Conservation (phyloP, 2,113 vertebrate species). For the Chaetodon auriga region DNA sequence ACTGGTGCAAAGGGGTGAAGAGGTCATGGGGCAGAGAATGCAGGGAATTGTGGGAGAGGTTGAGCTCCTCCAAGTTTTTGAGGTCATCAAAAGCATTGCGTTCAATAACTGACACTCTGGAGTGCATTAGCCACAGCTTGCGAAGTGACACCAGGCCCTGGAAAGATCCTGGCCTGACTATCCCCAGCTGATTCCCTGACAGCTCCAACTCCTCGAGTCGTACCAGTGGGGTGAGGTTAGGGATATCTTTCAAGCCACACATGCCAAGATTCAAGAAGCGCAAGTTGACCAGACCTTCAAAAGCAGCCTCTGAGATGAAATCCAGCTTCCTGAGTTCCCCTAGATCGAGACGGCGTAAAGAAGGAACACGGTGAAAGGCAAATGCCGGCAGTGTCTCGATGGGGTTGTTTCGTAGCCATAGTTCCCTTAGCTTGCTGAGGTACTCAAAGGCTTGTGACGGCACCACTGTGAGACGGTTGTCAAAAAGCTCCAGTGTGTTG, state of each 20-base stretch:
- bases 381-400: slow-evolving; percentile 96
- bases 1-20: slow-evolving; percentile 93
- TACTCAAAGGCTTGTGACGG: slow-evolving; percentile 98
- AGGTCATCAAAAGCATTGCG: slow-evolving; percentile 98
- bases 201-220: slow-evolving; percentile 94
- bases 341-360: slow-evolving; percentile 92
- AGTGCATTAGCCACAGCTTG: slow-evolving; percentile 98
- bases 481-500: slow-evolving; percentile 97
- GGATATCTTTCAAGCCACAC: slow-evolving; percentile 97
- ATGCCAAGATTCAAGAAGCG: slow-evolving; percentile 97
- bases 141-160: slow-evolving; percentile 92
- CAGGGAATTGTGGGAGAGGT: slow-evolving; percentile 95
- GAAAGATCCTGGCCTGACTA: slow-evolving; percentile 93
- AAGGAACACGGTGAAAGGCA: slow-evolving; percentile 97
- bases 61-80: slow-evolving; percentile 95
- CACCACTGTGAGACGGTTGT: slow-evolving; percentile 95
- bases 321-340: slow-evolving; percentile 94
- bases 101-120: slow-evolving; percentile 93
- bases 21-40: slow-evolving; percentile 97
- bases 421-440: slow-evolving; percentile 95
- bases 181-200: slow-evolving; percentile 92
- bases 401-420: slow-evolving; percentile 97
- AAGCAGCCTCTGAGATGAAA: slow-evolving; percentile 97
- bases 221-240: slow-evolving; percentile 92
- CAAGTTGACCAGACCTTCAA: slow-evolving; percentile 95